phyloP scores from a whole-genome alignment of 37 sponge, comb jelly and placozoan species.

The Axinella damicornis region DNA sequence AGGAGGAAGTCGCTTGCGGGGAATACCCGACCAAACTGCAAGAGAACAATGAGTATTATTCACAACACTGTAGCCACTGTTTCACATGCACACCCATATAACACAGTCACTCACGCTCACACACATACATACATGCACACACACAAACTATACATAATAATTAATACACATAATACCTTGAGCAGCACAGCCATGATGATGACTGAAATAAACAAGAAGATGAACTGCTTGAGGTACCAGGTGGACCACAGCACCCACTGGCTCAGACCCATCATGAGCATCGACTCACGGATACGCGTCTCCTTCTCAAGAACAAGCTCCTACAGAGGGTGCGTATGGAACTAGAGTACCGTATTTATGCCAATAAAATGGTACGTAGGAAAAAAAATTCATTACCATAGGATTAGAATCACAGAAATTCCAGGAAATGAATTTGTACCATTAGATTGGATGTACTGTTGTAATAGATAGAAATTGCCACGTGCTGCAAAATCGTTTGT shows the following conservation, averaged over 20 bases:
- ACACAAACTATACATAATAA: slow-evolving; percentile 9
- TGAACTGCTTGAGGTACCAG: slow-evolving; percentile 90
- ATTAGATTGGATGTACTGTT: too few relatives aligned
- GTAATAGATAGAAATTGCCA: too few relatives aligned
- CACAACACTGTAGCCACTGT: neutral
- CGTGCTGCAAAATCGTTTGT: too few relatives aligned
- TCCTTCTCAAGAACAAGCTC: slow-evolving; percentile 90
- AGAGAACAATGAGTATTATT: too few relatives aligned
- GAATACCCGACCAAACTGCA: slow-evolving; percentile 34
- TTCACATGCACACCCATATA: slow-evolving; percentile 67
- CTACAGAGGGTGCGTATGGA: slow-evolving; percentile 10
- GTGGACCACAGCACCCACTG: slow-evolving; percentile 71
- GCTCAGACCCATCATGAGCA: slow-evolving; percentile 98
- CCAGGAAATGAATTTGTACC: too few relatives aligned
- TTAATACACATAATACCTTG: slow-evolving; percentile 46
- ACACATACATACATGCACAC: slow-evolving; percentile 23
- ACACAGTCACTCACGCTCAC: slow-evolving; percentile 15
- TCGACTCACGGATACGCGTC: slow-evolving; percentile 84
- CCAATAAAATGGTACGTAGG: too few relatives aligned
- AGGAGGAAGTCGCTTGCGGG: slow-evolving; percentile 62
- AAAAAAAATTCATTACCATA: too few relatives aligned
- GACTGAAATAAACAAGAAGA: slow-evolving; percentile 81
- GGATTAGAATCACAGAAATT: too few relatives aligned
- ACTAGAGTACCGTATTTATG: too few relatives aligned
- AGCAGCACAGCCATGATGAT: slow-evolving; percentile 69